These are phyloP conservation scores for Sinosuthora webbiana DNA, from an alignment of 2,113 vertebrate genomes.

Conservation along the genomic window DNA sequence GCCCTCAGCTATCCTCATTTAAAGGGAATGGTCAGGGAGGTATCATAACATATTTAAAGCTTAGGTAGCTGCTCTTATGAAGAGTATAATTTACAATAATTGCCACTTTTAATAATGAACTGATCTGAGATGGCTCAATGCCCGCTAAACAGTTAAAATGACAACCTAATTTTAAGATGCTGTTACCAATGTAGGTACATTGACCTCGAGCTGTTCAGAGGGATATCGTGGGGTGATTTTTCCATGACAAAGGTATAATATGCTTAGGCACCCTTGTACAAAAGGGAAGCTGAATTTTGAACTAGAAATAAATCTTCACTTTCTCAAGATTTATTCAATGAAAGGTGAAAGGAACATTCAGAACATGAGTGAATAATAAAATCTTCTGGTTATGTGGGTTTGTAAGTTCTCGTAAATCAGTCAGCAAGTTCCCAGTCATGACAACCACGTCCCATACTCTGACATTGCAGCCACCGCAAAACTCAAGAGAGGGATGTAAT, in stretches of 20 bases:
- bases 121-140: background rate
- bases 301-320: background rate
- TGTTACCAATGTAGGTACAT: background rate
- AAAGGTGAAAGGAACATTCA: constrained; percentile 12
- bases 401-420: constrained; percentile 30
- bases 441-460: background rate
- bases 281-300: background rate
- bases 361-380: constrained; percentile 5
- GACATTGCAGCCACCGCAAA: background rate
- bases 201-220: background rate
- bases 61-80: background rate
- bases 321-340: background rate
- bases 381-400: constrained; percentile 16
- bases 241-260: background rate
- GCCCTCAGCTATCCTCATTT: constrained; percentile 1
- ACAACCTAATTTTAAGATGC: background rate
- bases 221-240: background rate
- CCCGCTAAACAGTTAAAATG: background rate
- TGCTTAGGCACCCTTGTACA: background rate
- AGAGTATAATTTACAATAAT: constrained; percentile 18
- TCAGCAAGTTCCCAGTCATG: background rate
- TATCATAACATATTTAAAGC: background rate
- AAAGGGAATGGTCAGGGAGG: background rate
- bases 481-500: background rate
- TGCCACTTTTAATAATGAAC: constrained; percentile 4